Percentiles rank a stretch among this genome's conserved stretches.
Conservation (phyloP, 1,140 invertebrate species). For the Neuroterus valhalla region DNA sequence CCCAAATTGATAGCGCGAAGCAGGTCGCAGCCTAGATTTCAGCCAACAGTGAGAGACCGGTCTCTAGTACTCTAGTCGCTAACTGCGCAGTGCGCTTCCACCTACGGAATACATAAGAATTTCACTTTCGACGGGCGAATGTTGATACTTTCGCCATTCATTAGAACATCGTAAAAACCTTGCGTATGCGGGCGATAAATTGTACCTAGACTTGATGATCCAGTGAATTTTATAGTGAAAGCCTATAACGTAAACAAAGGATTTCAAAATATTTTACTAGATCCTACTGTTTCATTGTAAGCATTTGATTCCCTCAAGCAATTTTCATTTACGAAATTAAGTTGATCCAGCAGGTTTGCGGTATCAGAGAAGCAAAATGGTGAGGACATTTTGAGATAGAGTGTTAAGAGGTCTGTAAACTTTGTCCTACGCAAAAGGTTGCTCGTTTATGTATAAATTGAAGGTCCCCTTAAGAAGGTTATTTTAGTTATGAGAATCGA, state of each 20-base stretch:
- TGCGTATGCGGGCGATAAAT: background rate
- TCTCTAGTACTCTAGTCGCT: constrained; percentile 36
- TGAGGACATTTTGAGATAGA: too few species aligned
- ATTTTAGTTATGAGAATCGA: constrained; percentile 1
- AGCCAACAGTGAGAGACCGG: constrained; percentile 23
- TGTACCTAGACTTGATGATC: too few species aligned
- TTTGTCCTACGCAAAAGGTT: background rate
- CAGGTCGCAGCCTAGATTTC: constrained; percentile 68
- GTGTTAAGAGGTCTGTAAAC: too few species aligned
- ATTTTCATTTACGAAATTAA: too few species aligned
- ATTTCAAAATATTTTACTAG: too few species aligned
- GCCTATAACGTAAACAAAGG: too few species aligned
- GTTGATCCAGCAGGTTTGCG: too few species aligned
- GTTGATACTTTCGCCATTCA: constrained; percentile 65
- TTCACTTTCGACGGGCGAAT: constrained; percentile 63
- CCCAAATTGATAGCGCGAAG: constrained; percentile 66
- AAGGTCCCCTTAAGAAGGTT: background rate
- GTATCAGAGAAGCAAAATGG: too few species aligned
- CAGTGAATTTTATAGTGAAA: too few species aligned
- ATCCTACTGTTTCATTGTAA: too few species aligned
- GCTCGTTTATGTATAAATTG: background rate
- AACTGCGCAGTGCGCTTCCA: constrained; percentile 41
- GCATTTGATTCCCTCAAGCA: too few species aligned
- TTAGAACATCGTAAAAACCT: constrained; percentile 33
- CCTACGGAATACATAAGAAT: constrained; percentile 51